These are phyloP conservation scores for Labeo calbasu DNA, from an alignment of 2,797 vertebrate genomes.

Conservation along the genomic window DNA sequence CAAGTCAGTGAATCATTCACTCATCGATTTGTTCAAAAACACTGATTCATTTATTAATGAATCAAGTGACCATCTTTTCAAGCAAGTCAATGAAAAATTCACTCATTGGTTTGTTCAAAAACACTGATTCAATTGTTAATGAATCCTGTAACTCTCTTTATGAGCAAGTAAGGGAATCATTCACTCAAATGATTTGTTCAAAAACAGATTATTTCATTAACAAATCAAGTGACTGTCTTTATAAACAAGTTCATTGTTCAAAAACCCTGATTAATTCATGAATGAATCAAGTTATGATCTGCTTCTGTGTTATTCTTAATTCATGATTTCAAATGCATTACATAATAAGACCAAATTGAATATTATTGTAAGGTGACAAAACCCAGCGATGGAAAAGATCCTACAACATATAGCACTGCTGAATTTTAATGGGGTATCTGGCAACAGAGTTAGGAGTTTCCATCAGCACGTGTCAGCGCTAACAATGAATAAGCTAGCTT, in stretches of 20 bases:
- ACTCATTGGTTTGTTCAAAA: no score
- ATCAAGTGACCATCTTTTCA: no score
- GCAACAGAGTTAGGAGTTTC: background rate
- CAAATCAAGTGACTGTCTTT: no score
- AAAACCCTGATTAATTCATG: background rate
- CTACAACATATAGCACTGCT: background rate
- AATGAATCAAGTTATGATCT: background rate
- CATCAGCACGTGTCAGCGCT: constrained; percentile 25
- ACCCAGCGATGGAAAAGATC: background rate
- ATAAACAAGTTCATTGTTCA: background rate
- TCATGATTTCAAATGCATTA: background rate
- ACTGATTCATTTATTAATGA: no score
- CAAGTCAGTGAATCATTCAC: background rate
- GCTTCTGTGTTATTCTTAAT: background rate
- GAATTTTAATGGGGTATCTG: background rate
- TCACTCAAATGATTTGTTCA: background rate
- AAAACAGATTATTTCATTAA: background rate
- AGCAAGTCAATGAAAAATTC: no score
- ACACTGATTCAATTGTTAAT: no score
- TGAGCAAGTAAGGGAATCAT: background rate
- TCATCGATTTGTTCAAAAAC: background rate
- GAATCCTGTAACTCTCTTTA: background rate
- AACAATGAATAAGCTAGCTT: constrained; percentile 43
- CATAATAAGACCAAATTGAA: background rate
- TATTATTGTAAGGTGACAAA: background rate